Conservation (phyloP, 1,140 invertebrate species). For the Lucilia cuprina region DNA sequence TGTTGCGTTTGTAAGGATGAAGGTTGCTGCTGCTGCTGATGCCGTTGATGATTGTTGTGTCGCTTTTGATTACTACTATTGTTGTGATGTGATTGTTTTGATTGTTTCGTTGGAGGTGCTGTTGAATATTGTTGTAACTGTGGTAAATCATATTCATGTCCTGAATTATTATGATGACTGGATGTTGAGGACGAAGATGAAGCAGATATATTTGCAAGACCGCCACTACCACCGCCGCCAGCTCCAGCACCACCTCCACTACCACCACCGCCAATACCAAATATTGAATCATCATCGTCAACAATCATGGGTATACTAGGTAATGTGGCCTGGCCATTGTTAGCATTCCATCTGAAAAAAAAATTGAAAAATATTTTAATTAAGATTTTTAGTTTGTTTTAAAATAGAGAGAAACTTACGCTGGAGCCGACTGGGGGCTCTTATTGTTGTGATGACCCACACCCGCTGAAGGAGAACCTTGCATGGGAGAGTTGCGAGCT, state of each 20-base stretch:
- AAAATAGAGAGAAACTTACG: constrained; percentile 47
- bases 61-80: constrained; percentile 45
- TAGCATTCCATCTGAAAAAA: constrained; percentile 66
- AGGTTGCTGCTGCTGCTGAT: constrained; percentile 44
- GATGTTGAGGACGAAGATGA: constrained; percentile 48
- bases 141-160: constrained; percentile 38
- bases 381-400: background rate
- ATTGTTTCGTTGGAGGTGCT: constrained; percentile 45
- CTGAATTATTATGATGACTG: constrained; percentile 42
- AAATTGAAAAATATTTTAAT: background rate
- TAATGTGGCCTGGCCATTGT: constrained; percentile 69
- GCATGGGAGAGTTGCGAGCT: constrained; percentile 60
- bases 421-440: constrained; percentile 60
- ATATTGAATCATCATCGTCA: constrained; percentile 67
- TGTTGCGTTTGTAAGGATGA: constrained; percentile 38
- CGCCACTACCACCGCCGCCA: constrained; percentile 38
- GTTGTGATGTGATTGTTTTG: constrained; percentile 45
- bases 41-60: constrained; percentile 50
- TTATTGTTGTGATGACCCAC: constrained; percentile 47
- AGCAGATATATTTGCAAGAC: constrained; percentile 51
- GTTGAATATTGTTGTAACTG: constrained; percentile 38
- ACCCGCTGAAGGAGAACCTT: constrained; percentile 58
- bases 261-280: constrained; percentile 51
- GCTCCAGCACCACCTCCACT: constrained; percentile 25
- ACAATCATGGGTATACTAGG: constrained; percentile 81